Evolutionary conservation across 1,140 invertebrate species (phyloP), one percentile per base, ranked within the genome.

Genomic region (Drosophila parvula): DNA sequence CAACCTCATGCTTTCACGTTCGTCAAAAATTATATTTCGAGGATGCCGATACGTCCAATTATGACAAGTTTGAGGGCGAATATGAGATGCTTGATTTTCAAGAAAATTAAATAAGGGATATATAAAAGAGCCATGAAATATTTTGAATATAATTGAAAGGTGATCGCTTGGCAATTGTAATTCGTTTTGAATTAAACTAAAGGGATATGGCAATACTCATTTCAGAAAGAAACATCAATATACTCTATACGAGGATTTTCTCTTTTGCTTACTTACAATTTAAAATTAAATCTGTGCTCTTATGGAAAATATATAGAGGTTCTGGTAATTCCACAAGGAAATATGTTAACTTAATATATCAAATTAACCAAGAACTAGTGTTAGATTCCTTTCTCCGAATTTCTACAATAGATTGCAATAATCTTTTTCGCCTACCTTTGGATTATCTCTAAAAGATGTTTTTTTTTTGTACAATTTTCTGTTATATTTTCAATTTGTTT

Each of bases 21-120:
- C 67, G 50, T 73, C 67, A 60, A 44, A 57, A 51, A 44, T 60
- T 60, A 73, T 27, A 60, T 41, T 40, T 34, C 28, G 16, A 36
- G 16, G 14, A 67, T 51, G 34, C 28, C 36, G n/a, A 51, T 27
- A 67, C n/a, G 32, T 43, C 11, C 22, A 67, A 67, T 68, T 68
- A 40, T 48, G 11, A 40, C 14, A 44, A 30, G 27, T 12, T 18
- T 10, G 10, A 28, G 6, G 11, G 11, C 10, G 11, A 55, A 7
- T 40, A 7, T 0, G 38, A 5, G 7, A 40, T 1, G n/a, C 5
- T n/a, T 14, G 7, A 40, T 40, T n/a, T n/a, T n/a, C 7, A 4
- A 30, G 7, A 30, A 7, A 40, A n/a, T 5, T 40, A 6, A 0
- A 7, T n/a, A 5, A 14, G 12, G 5, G 3, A 5, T 40, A 6